These are phyloP conservation scores for Artibeus lituratus DNA, from an alignment of 2,797 vertebrate genomes.

Conservation along the genomic window DNA sequence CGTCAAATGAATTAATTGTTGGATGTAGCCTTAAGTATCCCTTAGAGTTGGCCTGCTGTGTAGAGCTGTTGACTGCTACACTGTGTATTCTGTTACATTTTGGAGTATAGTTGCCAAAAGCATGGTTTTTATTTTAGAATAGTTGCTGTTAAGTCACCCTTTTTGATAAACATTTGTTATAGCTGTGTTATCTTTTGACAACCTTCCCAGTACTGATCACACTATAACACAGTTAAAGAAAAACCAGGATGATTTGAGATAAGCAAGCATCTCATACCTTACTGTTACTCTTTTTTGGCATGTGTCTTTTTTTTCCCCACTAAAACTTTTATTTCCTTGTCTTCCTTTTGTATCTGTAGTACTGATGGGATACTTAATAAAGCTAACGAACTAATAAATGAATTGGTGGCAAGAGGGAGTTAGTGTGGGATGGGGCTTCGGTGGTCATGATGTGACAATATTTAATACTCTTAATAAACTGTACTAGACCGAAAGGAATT, in stretches of 20 bases:
- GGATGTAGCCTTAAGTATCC: neutral
- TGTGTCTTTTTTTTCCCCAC: neutral
- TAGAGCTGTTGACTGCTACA: neutral
- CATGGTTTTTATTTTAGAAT: neutral
- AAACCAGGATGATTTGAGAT: neutral
- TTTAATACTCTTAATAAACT: neutral
- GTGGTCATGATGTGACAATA: neutral
- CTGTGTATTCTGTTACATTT: neutral
- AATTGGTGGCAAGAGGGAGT: neutral
- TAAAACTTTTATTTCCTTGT: conserved; percentile 21
- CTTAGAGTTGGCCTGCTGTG: neutral
- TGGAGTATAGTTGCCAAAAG: neutral
- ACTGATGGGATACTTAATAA: neutral
- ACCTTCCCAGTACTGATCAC: neutral
- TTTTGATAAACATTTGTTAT: neutral
- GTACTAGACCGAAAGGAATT: neutral
- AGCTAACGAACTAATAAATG: neutral
- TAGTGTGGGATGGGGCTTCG: neutral
- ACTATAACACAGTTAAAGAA: neutral
- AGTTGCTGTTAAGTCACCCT: conserved; percentile 6
- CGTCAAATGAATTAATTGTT: neutral
- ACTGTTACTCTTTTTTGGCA: neutral
- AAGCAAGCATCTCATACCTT: neutral
- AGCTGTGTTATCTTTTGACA: neutral
- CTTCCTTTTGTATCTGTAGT: neutral